A percentile compares a stretch with the other conserved stretches of the same genome.
These are phyloP conservation scores for Mystacornis crossleyi DNA, from an alignment of 2,113 vertebrate genomes.

Conservation along the genomic window DNA sequence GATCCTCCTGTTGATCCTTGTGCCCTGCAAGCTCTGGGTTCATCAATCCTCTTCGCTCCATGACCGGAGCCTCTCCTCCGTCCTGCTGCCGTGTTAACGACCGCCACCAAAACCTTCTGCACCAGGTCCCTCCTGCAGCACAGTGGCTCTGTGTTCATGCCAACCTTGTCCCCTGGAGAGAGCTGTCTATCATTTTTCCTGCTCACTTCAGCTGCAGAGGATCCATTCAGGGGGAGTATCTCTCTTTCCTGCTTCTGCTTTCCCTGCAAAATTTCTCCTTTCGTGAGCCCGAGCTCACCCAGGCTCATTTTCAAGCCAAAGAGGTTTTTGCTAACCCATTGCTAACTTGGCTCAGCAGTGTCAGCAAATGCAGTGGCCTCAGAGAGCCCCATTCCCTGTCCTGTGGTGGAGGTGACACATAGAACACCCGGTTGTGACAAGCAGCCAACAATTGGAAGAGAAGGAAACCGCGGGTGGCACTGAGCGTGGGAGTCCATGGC, in stretches of 20 bases:
- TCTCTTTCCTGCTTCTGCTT: not conserved
- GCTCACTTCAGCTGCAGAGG: not conserved
- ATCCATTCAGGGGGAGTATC: not conserved
- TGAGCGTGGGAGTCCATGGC: not conserved
- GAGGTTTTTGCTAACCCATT: not conserved
- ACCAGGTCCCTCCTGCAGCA: not conserved
- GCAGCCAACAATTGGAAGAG: fast-evolving
- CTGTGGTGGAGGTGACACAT: not conserved
- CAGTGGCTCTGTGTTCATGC: not conserved
- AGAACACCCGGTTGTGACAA: not conserved
- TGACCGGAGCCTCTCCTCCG: not conserved
- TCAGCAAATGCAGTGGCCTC: fast-evolving
- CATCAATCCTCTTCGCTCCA: fast-evolving
- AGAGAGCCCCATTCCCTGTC: not conserved
- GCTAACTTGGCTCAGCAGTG: not conserved
- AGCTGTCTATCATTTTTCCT: not conserved
- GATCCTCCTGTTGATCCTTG: not conserved
- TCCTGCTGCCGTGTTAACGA: not conserved
- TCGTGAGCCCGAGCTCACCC: not conserved
- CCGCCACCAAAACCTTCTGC: not conserved
- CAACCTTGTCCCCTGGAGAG: not conserved
- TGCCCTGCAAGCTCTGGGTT: fast-evolving
- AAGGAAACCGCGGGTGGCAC: not conserved
- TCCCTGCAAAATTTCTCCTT: not conserved
- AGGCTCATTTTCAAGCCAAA: not conserved